Conservation (phyloP, 2,113 vertebrate genomes). For the Burhinus bistriatus region DNA sequence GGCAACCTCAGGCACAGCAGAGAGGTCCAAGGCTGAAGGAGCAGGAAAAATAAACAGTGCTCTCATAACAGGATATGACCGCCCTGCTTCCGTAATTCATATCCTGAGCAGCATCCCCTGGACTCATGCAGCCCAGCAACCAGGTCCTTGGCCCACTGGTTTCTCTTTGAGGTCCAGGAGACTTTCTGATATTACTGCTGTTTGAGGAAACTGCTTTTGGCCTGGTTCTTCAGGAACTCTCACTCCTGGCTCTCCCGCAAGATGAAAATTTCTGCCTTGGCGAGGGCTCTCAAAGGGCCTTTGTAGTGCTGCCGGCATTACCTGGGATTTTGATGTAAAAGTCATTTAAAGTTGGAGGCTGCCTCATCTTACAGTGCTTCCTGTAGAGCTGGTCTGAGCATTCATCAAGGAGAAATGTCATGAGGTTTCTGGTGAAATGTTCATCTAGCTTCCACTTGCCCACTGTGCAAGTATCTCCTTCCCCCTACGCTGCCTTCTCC, state of each 20-base stretch:
- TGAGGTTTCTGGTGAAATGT: background rate
- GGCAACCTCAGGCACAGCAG: background rate
- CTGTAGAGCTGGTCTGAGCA: background rate
- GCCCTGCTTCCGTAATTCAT: conserved; percentile 28
- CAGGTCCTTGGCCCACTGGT: background rate
- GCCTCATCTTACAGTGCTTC: background rate
- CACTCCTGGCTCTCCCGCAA: background rate
- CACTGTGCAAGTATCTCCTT: background rate
- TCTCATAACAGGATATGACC: conserved; percentile 15
- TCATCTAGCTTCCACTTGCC: background rate
- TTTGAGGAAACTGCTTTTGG: background rate
- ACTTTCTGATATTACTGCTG: background rate
- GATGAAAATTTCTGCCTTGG: background rate
- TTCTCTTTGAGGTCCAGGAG: background rate
- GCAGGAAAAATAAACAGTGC: background rate
- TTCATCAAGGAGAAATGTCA: background rate
- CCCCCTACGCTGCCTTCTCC: accelerated
- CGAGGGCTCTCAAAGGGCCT: background rate
- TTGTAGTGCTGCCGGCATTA: background rate
- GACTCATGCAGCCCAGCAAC: background rate
- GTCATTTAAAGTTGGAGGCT: background rate
- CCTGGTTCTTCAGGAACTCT: background rate
- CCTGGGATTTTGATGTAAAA: background rate
- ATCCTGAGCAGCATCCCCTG: background rate
- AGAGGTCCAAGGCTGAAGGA: background rate